phyloP scores from a whole-genome alignment of 2,113 vertebrate genomes.

The Solea solea region DNA sequence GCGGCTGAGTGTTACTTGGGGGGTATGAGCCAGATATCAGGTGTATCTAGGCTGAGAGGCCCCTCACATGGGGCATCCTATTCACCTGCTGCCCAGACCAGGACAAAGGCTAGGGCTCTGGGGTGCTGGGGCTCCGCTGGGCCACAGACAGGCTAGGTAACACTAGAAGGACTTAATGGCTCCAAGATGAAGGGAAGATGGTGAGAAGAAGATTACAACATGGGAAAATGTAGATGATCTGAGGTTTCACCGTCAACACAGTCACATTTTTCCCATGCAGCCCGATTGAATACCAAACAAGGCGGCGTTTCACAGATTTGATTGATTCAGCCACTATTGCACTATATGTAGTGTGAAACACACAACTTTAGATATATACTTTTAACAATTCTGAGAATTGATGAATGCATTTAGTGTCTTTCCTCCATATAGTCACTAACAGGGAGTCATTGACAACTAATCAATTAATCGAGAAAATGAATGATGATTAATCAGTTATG shows the following conservation, averaged over 20 bases:
- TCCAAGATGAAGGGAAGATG: conserved; percentile 65
- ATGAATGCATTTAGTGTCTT: too few relatives aligned
- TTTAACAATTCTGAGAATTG: too few relatives aligned
- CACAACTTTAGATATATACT: too few relatives aligned
- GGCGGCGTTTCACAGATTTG: too few relatives aligned
- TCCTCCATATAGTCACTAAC: too few relatives aligned
- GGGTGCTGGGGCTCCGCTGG: conserved; percentile 50
- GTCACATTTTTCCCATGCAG: conserved; percentile 25
- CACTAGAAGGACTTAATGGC: conserved; percentile 73
- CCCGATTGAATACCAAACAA: neutral
- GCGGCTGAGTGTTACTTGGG: conserved; percentile 41
- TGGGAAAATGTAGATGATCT: conserved; percentile 58
- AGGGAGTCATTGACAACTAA: too few relatives aligned
- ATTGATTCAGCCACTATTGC: too few relatives aligned
- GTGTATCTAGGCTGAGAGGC: conserved; percentile 70
- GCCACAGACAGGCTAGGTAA: conserved; percentile 67
- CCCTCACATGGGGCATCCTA: conserved; percentile 66
- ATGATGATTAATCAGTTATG: too few relatives aligned
- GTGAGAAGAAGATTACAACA: conserved; percentile 63
- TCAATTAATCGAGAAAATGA: too few relatives aligned
- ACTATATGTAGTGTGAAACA: too few relatives aligned
- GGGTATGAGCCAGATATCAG: conserved; percentile 68
- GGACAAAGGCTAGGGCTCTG: conserved; percentile 66
- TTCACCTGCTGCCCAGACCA: conserved; percentile 60
- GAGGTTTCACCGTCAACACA: conserved; percentile 11